phyloP scores from a whole-genome alignment of 2,888 invertebrate species.

The Watsonalla binaria region DNA sequence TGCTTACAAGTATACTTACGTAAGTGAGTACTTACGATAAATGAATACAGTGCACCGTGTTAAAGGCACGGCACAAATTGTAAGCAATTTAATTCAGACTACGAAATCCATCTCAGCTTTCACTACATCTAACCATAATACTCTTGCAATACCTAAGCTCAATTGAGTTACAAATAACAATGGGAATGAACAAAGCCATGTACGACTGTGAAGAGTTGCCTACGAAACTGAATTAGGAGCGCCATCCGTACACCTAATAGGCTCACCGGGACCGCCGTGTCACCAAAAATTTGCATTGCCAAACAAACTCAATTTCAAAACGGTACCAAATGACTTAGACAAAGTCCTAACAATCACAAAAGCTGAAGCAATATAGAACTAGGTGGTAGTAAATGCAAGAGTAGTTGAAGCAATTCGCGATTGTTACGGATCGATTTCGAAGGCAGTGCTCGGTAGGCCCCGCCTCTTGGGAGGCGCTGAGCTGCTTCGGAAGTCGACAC shows the following conservation, averaged over 20 bases:
- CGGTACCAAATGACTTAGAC: constrained; percentile 29
- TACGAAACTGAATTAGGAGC: constrained; percentile 73
- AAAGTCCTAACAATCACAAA: constrained; percentile 34
- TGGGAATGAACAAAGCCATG: constrained; percentile 50
- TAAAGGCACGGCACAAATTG: constrained; percentile 1
- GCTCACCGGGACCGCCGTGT: constrained; percentile 59
- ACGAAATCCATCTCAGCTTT: constrained; percentile 35
- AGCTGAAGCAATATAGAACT: constrained; percentile 33
- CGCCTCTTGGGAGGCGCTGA: constrained; percentile 71
- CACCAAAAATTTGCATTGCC: constrained; percentile 72
- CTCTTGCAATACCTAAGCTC: constrained; percentile 30
- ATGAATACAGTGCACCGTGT: neutral
- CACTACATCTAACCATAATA: constrained; percentile 43
- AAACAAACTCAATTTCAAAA: constrained; percentile 37
- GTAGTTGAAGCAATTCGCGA: constrained; percentile 56
- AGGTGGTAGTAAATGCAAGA: constrained; percentile 25
- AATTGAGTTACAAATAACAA: constrained; percentile 57
- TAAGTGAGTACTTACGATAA: neutral
- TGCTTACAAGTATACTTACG: neutral
- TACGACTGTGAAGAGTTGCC: constrained; percentile 62
- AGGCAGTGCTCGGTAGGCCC: constrained; percentile 69
- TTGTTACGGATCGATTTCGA: constrained; percentile 66
- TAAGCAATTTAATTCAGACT: constrained; percentile 15
- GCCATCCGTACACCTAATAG: constrained; percentile 70
- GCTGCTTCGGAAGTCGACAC: constrained; percentile 73